Percentiles rank a stretch among this genome's conserved stretches.
Evolutionary conservation across 1,140 invertebrate species (phyloP).

Genomic region (Ruditapes philippinarum): DNA sequence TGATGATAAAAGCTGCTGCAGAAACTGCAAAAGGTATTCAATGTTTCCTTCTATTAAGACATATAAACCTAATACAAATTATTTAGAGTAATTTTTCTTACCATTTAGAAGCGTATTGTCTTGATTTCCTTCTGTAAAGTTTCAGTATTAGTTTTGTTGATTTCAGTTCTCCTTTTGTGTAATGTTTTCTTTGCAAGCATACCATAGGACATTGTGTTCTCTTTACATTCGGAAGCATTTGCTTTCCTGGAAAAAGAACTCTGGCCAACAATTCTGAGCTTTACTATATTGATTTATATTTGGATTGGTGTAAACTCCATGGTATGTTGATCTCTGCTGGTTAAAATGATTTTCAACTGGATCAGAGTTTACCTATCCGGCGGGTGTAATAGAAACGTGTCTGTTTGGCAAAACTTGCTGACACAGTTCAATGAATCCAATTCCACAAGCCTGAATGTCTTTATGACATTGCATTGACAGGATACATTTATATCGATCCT

Average conservation of each 20-base stretch:
- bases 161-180: background rate
- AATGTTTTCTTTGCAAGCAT: background rate
- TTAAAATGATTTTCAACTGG: slow-evolving; percentile 52
- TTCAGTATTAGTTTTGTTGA: background rate
- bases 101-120: background rate
- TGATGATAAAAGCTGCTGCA: slow-evolving; percentile 5
- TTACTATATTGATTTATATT: slow-evolving; percentile 17
- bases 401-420: background rate
- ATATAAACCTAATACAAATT: background rate
- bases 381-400: background rate
- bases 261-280: slow-evolving; percentile 47
- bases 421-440: slow-evolving; percentile 17
- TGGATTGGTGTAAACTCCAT: slow-evolving; percentile 47
- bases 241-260: slow-evolving; percentile 40
- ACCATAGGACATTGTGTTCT: background rate
- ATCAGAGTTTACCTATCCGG: background rate
- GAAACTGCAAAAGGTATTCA: background rate
- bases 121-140: background rate
- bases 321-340: slow-evolving; percentile 20
- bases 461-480: slow-evolving; percentile 6
- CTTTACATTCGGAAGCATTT: background rate
- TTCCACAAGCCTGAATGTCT: slow-evolving; percentile 25
- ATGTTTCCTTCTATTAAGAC: background rate
- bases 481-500: background rate
- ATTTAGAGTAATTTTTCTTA: background rate